phyloP scores from a whole-genome alignment of 1,140 invertebrate genomes.

The Melipona quadrifasciata region DNA sequence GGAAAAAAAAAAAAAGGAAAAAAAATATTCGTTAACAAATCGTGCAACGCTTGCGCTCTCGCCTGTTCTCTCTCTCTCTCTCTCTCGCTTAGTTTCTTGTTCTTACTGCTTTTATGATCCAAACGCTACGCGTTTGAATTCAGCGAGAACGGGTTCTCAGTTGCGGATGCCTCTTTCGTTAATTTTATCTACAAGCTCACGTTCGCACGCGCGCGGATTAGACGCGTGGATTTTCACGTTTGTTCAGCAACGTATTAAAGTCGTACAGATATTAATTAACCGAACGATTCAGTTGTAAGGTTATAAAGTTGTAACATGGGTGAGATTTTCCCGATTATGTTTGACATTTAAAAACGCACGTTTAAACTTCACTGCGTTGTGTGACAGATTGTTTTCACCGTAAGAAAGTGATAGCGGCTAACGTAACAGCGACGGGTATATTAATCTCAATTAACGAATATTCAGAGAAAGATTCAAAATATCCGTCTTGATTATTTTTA shows the following conservation, averaged over 20 bases:
- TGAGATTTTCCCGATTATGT: too few relatives aligned
- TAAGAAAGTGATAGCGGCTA: too few relatives aligned
- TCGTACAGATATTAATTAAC: not conserved
- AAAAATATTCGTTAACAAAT: conserved; percentile 7
- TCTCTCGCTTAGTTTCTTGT: not conserved
- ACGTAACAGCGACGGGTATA: too few relatives aligned
- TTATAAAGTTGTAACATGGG: not conserved
- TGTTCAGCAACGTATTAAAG: not conserved
- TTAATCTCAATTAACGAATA: too few relatives aligned
- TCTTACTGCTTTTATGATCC: not conserved
- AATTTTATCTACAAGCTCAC: not conserved
- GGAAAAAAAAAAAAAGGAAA: not conserved
- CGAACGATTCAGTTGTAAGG: accelerated
- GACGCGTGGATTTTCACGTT: not conserved
- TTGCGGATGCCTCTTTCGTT: not conserved
- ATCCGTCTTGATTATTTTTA: too few relatives aligned
- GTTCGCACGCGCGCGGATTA: not conserved
- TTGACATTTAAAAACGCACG: too few relatives aligned
- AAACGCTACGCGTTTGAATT: not conserved
- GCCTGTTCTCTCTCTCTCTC: not conserved
- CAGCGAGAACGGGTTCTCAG: not conserved
- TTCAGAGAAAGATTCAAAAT: too few relatives aligned
- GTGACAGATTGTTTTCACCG: too few relatives aligned
- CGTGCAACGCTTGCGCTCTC: not conserved
- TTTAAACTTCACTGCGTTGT: too few relatives aligned